Evolutionary conservation across 92 coral and sea anemone species (phyloP), one percentile per base, ranked within the genome.

Genomic region (Siderastrea siderea): DNA sequence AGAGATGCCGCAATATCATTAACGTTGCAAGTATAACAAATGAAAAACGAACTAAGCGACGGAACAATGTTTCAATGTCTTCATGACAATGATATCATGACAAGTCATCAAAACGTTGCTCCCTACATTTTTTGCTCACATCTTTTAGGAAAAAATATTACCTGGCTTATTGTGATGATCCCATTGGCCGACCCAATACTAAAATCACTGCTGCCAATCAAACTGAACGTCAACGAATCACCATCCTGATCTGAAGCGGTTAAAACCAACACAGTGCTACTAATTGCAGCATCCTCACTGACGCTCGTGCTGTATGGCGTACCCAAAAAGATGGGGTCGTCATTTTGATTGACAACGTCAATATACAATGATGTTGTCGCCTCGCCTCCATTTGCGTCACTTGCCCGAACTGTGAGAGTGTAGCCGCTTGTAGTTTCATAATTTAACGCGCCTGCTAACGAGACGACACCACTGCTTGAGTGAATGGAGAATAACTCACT

Each of bases 261-360:
- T 5, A 80, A 86, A 84, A 74, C 64, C 45, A 89, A 67, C 65
- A 92, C 87, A 69, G 80, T 84, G 51, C 84, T 84, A 7, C 87
- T 84, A 75, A 68, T 46, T 10, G 87, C 71, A 48, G 71, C 77
- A 59, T 82, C 83, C 73, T 92, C 95, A 5, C 72, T 69, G 7
- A 92, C 85, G 6, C 86, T 72, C 48, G 93, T 65, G 47, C 84
- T 72, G 81, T 92, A 92, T 17, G 95, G 93, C 47, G 90, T 61
- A 58, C 90, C 95, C 51, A 68, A 19, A 72, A 92, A 92, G 68
- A 57, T 45, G 72, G 95, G 93, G 88, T 76, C 79, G 53, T 92
- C 95, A 89, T 92, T 92, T 77, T 75, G 89, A 85, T 92, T 83
- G 85, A 84, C 82, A 82, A 81, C 88, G 66, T 88, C 83, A 65